Evolutionary conservation across 2,888 invertebrate genomes (phyloP).

Genomic region (Lasioglossum morio): DNA sequence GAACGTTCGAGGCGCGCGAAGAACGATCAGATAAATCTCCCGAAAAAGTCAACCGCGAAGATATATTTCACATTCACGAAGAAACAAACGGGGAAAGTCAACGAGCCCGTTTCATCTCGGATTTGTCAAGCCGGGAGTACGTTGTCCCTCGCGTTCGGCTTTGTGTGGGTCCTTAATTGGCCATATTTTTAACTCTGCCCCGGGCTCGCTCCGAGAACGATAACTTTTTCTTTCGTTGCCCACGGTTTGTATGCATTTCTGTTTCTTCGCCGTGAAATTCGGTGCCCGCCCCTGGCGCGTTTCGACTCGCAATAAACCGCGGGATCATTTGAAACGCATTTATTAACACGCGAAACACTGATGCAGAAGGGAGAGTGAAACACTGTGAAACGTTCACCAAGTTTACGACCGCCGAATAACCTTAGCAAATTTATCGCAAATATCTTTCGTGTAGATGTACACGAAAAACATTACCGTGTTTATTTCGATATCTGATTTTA

Average conservation of each 20-base stretch:
- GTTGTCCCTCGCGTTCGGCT: slow-evolving; percentile 47
- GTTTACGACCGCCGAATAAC: background rate
- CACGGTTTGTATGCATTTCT: slow-evolving; percentile 29
- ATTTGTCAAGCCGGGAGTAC: slow-evolving; percentile 62
- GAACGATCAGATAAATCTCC: slow-evolving; percentile 44
- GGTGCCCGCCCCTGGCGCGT: slow-evolving; percentile 24
- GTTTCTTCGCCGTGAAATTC: slow-evolving; percentile 47
- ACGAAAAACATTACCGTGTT: background rate
- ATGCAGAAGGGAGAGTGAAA: background rate
- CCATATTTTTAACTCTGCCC: slow-evolving; percentile 69
- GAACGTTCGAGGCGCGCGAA: background rate
- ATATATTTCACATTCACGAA: slow-evolving; percentile 40
- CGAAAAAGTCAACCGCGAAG: slow-evolving; percentile 39
- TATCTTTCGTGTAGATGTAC: background rate
- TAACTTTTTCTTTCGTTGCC: slow-evolving; percentile 70
- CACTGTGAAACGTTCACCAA: background rate
- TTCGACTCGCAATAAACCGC: slow-evolving; percentile 10
- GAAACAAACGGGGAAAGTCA: slow-evolving; percentile 39
- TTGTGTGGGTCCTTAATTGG: slow-evolving; percentile 69
- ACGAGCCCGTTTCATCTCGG: slow-evolving; percentile 50
- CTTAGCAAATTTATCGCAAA: background rate
- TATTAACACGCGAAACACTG: background rate
- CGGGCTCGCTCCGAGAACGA: slow-evolving; percentile 58
- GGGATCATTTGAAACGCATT: background rate
- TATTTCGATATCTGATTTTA: slow-evolving; percentile 40